These are phyloP conservation scores for Drosophila kanekoi DNA, from an alignment of 2,888 invertebrate species.

Conservation along the genomic window DNA sequence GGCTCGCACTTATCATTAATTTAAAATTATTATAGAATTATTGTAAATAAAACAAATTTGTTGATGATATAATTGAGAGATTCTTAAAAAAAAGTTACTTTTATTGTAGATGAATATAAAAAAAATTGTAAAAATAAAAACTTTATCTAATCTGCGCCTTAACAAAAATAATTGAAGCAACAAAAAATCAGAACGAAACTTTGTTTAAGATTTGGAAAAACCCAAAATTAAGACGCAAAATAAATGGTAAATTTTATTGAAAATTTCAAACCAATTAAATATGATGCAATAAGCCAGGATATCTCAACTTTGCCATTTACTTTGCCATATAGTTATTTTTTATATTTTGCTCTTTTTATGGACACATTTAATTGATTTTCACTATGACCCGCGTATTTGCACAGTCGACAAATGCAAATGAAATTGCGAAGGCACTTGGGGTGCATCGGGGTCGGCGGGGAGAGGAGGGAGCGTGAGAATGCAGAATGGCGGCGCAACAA, in stretches of 20 bases:
- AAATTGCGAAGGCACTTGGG: constrained; percentile 55
- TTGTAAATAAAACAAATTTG: not conserved
- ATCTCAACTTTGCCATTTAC: not conserved
- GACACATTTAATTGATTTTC: constrained; percentile 58
- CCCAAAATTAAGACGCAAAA: too few species aligned
- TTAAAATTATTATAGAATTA: not conserved
- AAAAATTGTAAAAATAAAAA: too few species aligned
- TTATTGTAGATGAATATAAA: too few species aligned
- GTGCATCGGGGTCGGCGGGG: not conserved
- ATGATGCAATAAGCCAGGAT: not conserved
- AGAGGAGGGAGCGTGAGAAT: not conserved
- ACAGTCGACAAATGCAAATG: constrained; percentile 60
- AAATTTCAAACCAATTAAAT: not conserved
- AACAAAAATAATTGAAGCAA: too few species aligned
- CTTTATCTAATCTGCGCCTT: too few species aligned
- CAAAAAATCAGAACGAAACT: too few species aligned
- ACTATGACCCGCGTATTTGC: constrained; percentile 47
- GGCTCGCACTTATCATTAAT: not conserved
- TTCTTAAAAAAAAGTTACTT: too few species aligned
- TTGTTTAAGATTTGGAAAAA: too few species aligned
- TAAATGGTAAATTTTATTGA: too few species aligned
- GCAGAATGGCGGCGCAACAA: not conserved
- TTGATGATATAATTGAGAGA: too few species aligned
- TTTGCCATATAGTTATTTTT: not conserved
- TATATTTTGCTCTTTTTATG: constrained; percentile 17